phyloP scores from a whole-genome alignment of 2,888 invertebrate species.

The Leucoma salicis region DNA sequence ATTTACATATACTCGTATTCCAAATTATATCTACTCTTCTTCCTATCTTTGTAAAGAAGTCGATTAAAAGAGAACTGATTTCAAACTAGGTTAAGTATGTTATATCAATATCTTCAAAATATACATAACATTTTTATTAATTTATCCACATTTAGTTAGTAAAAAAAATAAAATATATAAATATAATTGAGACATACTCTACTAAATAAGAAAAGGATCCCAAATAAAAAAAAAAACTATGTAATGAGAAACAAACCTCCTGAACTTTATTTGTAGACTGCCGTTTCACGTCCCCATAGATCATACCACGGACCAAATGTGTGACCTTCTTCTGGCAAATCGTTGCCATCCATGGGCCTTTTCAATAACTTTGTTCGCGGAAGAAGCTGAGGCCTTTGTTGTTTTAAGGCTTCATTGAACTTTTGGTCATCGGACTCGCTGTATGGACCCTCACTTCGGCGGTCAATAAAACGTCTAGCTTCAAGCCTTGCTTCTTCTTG shows the following conservation, averaged over 20 bases:
- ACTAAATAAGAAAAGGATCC: no score
- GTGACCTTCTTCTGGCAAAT: constrained; percentile 83
- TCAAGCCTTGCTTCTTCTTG: constrained; percentile 75
- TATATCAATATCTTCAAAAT: no score
- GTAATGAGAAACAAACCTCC: constrained; percentile 41
- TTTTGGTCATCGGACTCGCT: constrained; percentile 81
- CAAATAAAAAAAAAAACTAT: neutral
- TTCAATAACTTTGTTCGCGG: constrained; percentile 88
- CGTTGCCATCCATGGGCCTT: constrained; percentile 71
- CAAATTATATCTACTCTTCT: no score
- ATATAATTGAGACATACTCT: no score
- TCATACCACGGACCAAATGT: constrained; percentile 95
- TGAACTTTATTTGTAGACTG: constrained; percentile 79
- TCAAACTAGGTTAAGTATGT: no score
- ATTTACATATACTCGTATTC: no score
- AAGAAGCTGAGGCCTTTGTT: constrained; percentile 82
- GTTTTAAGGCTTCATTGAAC: constrained; percentile 76
- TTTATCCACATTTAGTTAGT: no score
- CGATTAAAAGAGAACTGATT: no score
- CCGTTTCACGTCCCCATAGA: constrained; percentile 90
- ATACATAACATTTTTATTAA: no score
- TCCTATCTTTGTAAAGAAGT: no score
- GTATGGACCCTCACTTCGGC: constrained; percentile 69
- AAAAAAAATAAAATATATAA: no score
- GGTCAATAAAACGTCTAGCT: constrained; percentile 64